Base-by-base conservation (phyloP, 2,113 vertebrate genomes). In the Cyanistes caeruleus region DNA sequence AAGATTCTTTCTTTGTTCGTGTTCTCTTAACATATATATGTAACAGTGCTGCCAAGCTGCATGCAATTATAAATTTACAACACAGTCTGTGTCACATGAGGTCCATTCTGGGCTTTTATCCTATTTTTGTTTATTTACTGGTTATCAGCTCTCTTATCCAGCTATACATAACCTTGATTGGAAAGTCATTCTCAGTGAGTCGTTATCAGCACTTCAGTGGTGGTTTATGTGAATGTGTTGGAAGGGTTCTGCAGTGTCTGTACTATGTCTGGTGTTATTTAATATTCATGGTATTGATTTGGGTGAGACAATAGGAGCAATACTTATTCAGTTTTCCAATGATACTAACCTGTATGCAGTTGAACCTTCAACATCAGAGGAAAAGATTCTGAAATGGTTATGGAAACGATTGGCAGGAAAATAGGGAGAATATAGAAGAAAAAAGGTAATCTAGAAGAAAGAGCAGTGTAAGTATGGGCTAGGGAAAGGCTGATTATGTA, bases 221-320 rank as follows among this genome's bases (percentile, higher is more conserved):
- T 79, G 83, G 51, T 70, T 92, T 84, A 58, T 78, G 30, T 80
- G 30, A 80, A 94, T 77, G 27, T 85, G 55, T 51, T 84, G 55
- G 51, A 86, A 78, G 33, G 27, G 27, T 58, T 94, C 76, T 94
- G 62, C 14, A 43, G 67, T 1, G 1, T 80, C 79, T 93, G 18
- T 65, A 23, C 63, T 94, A 11, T 81, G 46, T 76, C 58, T 91
- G 49, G 20, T 73, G 51, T 90, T 90, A 93, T 73, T 94, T 94
- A 94, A 93, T 93, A 90, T 94, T 88, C 83, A 67, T 15, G 5
- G 13, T 67, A 94, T 95, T 77, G 94, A 95, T 97, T 95, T 90
- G 79, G 33, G 51, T 77, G 55, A 96, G 53, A 80, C 80, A 93
- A 80, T 51, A 74, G n/a, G 68, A 96, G 72, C 31, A 48, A 80